Evolutionary conservation across 2,797 vertebrate genomes (phyloP), one percentile per base, ranked within the genome.

Genomic region (Pempheris klunzingeri): DNA sequence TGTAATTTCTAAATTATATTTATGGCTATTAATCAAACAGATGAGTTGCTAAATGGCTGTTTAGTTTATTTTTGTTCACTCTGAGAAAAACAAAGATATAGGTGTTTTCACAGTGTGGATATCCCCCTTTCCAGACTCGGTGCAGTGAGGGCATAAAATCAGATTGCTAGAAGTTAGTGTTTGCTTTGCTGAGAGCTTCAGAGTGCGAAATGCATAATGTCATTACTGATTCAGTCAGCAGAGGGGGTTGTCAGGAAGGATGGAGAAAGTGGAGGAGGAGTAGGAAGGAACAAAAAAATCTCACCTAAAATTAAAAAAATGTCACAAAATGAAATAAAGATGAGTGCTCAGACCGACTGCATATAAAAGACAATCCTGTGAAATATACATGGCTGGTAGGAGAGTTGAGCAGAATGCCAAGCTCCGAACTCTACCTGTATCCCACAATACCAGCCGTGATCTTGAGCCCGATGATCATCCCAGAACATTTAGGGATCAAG

Each of bases 311-410:
- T 95, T 94, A 92, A 93, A 93, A 61, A 94, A 94, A 92, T 79
- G 90, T 86, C 90, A 91, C 85, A 90, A 89, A 93, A 95, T 95
- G 92, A 94, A 95, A 95, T 94, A 95, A 94, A 95, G 92, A 95
- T 95, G 94, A 95, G 93, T 87, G 87, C 86, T 85, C 90, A 80
- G 82, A 81, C 88, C 84, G 93, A 94, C n/a, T n/a, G n/a, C n/a
- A 95, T 95, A 93, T 93, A 91, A 94, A 94, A 95, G 88, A 91
- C 86, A 87, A 89, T 77, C 80, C 88, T 87, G 92, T 94, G 91
- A 94, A 95, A 95, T 93, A 95, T 94, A 92, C 88, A 95, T 94
- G 90, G 75, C 83, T 75, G 83, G 78, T 32, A 44, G 64, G 88
- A 82, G 88, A 89, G 89, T 79, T 79, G 89, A 85, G 88, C 80